Percentiles rank a stretch among this genome's conserved stretches.
Conservation (phyloP, 2,797 vertebrate species). For the Tragelaphus eurycerus region DNA sequence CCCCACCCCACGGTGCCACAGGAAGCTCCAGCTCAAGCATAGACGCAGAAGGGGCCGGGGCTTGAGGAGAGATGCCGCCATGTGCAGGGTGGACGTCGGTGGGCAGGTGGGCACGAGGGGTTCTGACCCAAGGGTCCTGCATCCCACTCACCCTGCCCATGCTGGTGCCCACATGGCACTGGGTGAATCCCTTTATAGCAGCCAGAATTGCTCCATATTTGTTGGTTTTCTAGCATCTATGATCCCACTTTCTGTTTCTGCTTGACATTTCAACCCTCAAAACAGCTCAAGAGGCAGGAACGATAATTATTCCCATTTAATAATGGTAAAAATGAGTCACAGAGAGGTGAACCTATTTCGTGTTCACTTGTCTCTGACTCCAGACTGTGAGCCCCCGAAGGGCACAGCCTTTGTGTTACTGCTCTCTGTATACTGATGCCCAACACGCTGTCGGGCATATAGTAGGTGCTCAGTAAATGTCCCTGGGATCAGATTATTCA, state of each 20-base stretch:
- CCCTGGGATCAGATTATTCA: background rate
- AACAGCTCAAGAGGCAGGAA: background rate
- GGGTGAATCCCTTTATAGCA: background rate
- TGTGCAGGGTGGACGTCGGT: background rate
- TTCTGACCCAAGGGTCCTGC: accelerated
- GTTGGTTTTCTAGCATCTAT: background rate
- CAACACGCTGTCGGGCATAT: background rate
- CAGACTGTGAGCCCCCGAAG: background rate
- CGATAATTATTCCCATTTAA: background rate
- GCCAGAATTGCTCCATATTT: too few relatives aligned
- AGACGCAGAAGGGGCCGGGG: background rate
- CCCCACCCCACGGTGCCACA: accelerated
- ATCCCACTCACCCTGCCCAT: background rate
- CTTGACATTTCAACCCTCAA: background rate
- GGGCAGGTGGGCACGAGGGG: background rate
- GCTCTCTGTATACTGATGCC: background rate
- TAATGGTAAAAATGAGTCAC: background rate
- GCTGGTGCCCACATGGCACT: background rate
- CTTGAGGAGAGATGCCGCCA: background rate
- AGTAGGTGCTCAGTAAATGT: background rate
- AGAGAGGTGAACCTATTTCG: background rate
- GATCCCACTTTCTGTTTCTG: background rate
- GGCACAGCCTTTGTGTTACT: background rate
- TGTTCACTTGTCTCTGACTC: background rate
- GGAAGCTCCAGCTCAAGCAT: background rate